Percentiles rank a stretch among this genome's conserved stretches.
phyloP scores from a whole-genome alignment of 2,888 invertebrate species.

The Chloromyia formosa region DNA sequence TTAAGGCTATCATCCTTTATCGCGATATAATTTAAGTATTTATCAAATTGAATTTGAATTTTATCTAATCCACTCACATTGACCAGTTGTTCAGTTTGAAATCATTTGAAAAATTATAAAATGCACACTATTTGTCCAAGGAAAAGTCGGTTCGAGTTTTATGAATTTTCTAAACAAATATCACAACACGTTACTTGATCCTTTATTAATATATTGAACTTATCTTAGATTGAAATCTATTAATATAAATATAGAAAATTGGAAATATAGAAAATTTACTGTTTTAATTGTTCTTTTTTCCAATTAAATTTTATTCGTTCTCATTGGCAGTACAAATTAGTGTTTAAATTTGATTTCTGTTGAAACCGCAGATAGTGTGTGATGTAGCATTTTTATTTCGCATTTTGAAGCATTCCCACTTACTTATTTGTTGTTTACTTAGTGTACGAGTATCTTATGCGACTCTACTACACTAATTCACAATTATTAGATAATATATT shows the following conservation, averaged over 20 bases:
- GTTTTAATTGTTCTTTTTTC: too few species aligned
- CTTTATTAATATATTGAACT: background rate
- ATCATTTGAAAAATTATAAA: background rate
- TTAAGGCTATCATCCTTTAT: conserved; percentile 6
- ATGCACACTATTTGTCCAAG: conserved; percentile 1
- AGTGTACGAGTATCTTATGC: background rate
- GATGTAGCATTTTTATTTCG: background rate
- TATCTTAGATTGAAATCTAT: background rate
- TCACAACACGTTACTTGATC: conserved; percentile 1
- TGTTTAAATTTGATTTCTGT: background rate
- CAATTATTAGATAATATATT: conserved; percentile 19
- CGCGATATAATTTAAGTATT: background rate
- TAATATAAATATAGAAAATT: conserved; percentile 3
- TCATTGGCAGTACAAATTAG: too few species aligned
- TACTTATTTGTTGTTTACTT: background rate
- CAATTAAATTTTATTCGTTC: too few species aligned
- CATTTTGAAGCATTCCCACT: background rate
- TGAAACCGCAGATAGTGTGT: conserved; percentile 25
- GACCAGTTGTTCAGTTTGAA: background rate
- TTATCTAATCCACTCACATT: conserved; percentile 8
- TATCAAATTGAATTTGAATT: conserved; percentile 8
- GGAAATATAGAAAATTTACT: too few species aligned
- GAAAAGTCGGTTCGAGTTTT: background rate
- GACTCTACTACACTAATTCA: conserved; percentile 4
- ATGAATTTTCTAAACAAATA: conserved; percentile 1